Percentiles rank a stretch among this genome's conserved stretches.
These are phyloP conservation scores for Loripinus fragilis DNA, from an alignment of 2,888 invertebrate genomes.

Conservation along the genomic window DNA sequence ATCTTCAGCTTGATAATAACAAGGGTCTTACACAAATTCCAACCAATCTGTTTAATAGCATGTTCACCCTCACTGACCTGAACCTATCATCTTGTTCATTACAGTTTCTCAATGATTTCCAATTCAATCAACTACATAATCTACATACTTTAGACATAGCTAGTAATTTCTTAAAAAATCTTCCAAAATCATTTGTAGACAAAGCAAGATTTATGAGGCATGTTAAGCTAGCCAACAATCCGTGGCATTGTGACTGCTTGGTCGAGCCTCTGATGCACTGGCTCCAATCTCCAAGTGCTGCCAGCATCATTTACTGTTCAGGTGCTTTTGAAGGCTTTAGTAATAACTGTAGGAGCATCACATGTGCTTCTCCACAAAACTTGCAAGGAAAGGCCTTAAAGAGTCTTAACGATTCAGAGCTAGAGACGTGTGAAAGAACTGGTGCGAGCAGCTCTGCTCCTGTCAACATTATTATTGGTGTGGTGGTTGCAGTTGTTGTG, in stretches of 20 bases:
- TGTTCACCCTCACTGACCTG: conserved; percentile 66
- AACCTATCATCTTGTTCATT: conserved; percentile 73
- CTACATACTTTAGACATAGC: conserved; percentile 72
- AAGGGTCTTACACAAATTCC: conserved; percentile 65
- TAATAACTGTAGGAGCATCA: conserved; percentile 57
- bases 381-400: conserved; percentile 53
- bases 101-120: conserved; percentile 49
- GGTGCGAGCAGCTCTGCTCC: conserved; percentile 5
- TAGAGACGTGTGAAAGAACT: conserved; percentile 49
- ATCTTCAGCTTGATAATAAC: conserved; percentile 65
- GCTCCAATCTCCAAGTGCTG: conserved; percentile 52
- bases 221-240: conserved; percentile 67
- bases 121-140: conserved; percentile 56
- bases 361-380: conserved; percentile 63
- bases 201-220: conserved; percentile 53
- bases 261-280: conserved; percentile 71
- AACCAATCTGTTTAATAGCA: conserved; percentile 58
- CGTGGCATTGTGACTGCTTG: conserved; percentile 76
- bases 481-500: conserved; percentile 56
- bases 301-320: conserved; percentile 52
- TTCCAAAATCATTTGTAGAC: conserved; percentile 60
- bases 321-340: conserved; percentile 15
- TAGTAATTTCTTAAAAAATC: conserved; percentile 65
- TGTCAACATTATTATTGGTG: conserved; percentile 42
- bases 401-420: conserved; percentile 50